phyloP scores from a whole-genome alignment of 2,888 invertebrate genomes.

The Onthophagus sagittarius region DNA sequence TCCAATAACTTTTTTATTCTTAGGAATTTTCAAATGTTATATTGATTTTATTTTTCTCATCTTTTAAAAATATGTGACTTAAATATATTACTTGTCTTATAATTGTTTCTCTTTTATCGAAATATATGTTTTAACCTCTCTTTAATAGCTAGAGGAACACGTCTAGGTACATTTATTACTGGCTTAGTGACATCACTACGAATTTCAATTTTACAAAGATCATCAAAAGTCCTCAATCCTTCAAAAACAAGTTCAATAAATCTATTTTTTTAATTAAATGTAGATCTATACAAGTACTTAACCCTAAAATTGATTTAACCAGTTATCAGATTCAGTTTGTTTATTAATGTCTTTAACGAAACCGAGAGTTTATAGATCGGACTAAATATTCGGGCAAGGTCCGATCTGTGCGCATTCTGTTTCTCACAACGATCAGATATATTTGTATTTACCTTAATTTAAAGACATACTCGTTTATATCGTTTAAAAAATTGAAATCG shows the following conservation, averaged over 20 bases:
- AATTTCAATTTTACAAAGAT: neutral
- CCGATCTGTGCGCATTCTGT: no score
- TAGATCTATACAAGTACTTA: neutral
- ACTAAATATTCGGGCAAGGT: no score
- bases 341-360: no score
- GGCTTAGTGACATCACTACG: neutral
- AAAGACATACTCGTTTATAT: no score
- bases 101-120: constrained; percentile 11
- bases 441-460: no score
- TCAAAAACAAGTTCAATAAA: neutral
- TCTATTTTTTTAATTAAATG: neutral
- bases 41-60: constrained; percentile 25
- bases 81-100: constrained; percentile 25
- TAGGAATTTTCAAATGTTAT: constrained; percentile 17
- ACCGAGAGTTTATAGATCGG: no score
- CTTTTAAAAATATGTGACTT: constrained; percentile 17
- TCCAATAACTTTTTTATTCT: constrained; percentile 14
- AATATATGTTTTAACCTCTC: constrained; percentile 21
- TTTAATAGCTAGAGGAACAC: constrained; percentile 5
- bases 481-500: no score
- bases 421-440: no score
- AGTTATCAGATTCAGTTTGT: no score
- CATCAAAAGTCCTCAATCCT: neutral
- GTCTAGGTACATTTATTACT: neutral
- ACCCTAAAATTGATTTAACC: neutral